These are phyloP conservation scores for Toxotes lorentzi DNA, from an alignment of 2,797 vertebrate genomes.

Conservation along the genomic window DNA sequence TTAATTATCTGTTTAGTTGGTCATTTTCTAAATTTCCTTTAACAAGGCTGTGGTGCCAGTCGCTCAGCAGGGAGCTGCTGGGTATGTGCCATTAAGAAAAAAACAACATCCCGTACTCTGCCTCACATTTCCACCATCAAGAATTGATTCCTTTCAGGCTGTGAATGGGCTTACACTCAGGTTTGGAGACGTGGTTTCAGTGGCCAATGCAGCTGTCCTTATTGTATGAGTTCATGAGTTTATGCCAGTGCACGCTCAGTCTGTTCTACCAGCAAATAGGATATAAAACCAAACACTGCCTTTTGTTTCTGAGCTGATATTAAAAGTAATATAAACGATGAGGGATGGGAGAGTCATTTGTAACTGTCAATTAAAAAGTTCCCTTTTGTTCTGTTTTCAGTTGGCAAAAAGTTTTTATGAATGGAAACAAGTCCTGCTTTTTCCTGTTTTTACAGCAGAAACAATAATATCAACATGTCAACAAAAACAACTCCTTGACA, in stretches of 20 bases:
- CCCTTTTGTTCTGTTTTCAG: not conserved
- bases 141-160: conserved; percentile 38
- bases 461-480: not conserved
- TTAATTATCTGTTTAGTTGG: conserved; percentile 77
- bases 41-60: conserved; percentile 75
- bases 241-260: not conserved
- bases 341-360: not conserved
- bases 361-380: not conserved
- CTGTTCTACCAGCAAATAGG: not conserved
- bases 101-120: conserved; percentile 33
- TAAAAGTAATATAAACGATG: not conserved
- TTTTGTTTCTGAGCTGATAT: conserved; percentile 1
- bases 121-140: conserved; percentile 56
- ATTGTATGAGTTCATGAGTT: conserved; percentile 9
- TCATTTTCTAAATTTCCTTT: conserved; percentile 76
- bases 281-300: not conserved
- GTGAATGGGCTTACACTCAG: conserved; percentile 58
- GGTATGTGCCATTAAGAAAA: conserved; percentile 53
- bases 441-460: not conserved
- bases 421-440: not conserved
- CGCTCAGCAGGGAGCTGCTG: conserved; percentile 37
- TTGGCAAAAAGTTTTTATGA: not conserved
- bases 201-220: conserved; percentile 23
- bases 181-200: conserved; percentile 46
- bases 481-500: not conserved